Percentiles rank a stretch among this genome's conserved stretches.
Conservation (phyloP, 2,797 vertebrate genomes). For the Acanthurus leucopareius region DNA sequence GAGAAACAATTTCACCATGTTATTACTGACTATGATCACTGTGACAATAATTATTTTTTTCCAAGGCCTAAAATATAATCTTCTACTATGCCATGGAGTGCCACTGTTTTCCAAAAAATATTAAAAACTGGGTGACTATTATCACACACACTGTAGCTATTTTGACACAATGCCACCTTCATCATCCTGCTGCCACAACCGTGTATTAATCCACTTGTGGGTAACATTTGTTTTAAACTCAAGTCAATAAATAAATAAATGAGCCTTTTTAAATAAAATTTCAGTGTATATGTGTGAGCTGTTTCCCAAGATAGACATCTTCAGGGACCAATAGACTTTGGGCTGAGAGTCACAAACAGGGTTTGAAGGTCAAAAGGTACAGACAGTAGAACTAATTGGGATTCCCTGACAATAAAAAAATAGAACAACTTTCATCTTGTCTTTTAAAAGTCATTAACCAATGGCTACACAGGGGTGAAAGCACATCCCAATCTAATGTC, state of each 20-base stretch:
- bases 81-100: not conserved
- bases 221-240: not conserved
- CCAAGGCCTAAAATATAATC: not conserved
- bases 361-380: not conserved
- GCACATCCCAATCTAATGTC: not conserved
- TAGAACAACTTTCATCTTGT: not conserved
- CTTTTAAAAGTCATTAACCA: not conserved
- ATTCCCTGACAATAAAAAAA: slow-evolving; percentile 14
- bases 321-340: not conserved
- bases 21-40: too few species aligned
- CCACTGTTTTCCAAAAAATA: not conserved
- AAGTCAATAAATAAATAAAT: not conserved
- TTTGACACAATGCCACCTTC: not conserved
- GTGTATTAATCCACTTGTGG: not conserved
- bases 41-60: too few species aligned
- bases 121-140: not conserved
- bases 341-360: too few species aligned
- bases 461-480: not conserved
- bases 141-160: slow-evolving; percentile 9
- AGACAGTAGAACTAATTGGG: not conserved
- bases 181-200: not conserved
- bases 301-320: not conserved
- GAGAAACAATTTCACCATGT: too few species aligned
- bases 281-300: not conserved
- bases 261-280: not conserved